phyloP scores from a whole-genome alignment of 2,113 vertebrate species.

The Heterocephalus glaber region DNA sequence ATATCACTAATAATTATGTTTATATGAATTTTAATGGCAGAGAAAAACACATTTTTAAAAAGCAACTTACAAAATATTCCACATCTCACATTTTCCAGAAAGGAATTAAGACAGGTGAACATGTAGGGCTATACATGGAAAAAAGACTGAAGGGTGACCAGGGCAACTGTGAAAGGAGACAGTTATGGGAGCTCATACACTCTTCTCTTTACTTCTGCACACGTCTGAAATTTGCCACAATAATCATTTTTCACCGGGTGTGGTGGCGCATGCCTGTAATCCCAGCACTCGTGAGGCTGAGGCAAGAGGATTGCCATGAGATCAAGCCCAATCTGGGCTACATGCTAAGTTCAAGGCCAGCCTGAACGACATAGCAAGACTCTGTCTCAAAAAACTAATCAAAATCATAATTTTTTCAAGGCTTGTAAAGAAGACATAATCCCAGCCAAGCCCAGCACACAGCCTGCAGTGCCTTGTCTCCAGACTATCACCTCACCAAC shows the following conservation, averaged over 20 bases:
- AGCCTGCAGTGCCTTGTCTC: rapidly evolving
- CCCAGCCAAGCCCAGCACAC: rapidly evolving
- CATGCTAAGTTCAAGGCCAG: too few species aligned
- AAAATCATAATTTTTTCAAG: neutral
- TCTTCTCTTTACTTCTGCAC: neutral
- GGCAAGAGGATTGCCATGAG: too few species aligned
- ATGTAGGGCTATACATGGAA: neutral
- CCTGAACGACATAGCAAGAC: too few species aligned
- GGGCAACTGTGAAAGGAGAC: rapidly evolving
- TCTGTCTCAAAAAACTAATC: neutral
- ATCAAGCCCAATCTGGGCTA: too few species aligned
- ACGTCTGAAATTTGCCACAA: neutral
- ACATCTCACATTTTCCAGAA: neutral
- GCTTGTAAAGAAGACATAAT: neutral
- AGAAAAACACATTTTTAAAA: neutral
- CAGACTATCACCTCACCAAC: rapidly evolving
- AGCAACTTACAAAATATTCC: neutral
- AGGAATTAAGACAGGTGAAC: neutral
- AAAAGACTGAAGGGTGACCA: neutral
- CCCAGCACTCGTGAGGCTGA: too few species aligned
- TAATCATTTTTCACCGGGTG: too few species aligned
- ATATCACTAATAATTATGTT: neutral
- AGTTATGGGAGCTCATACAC: rapidly evolving
- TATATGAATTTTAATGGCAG: neutral
- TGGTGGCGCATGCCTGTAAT: too few species aligned